phyloP scores from a whole-genome alignment of 2,888 invertebrate species.

The Leucozona laternaria region DNA sequence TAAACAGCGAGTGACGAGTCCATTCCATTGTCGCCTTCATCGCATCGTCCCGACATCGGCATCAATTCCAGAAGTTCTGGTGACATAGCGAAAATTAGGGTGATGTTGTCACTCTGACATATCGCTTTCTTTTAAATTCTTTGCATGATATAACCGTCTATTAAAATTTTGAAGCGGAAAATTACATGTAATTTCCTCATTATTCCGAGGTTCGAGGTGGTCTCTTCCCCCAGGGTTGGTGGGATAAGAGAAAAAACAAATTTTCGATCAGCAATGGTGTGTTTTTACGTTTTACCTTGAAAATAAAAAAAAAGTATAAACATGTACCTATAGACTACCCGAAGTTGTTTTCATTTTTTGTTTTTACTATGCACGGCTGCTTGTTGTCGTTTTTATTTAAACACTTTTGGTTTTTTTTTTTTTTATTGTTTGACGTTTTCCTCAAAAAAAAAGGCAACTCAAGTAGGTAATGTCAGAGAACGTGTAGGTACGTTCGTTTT shows the following conservation, averaged over 20 bases:
- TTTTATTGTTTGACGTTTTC: conserved; percentile 54
- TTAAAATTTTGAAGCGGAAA: conserved; percentile 75
- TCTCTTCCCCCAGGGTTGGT: neutral
- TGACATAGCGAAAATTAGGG: conserved; percentile 74
- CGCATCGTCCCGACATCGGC: neutral
- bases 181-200: conserved; percentile 72
- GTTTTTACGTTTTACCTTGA: conserved; percentile 55
- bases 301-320: conserved; percentile 4
- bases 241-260: conserved; percentile 2
- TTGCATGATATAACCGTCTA: conserved; percentile 67
- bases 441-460: conserved; percentile 11
- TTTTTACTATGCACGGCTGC: conserved; percentile 62
- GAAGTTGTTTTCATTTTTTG: conserved; percentile 6
- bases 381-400: conserved; percentile 66
- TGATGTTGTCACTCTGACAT: conserved; percentile 48
- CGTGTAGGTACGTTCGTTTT: conserved; percentile 37
- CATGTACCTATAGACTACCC: neutral
- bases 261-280: conserved; percentile 40
- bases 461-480: conserved; percentile 36
- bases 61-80: conserved; percentile 55
- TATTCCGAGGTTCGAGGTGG: conserved; percentile 23
- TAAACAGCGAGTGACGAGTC: conserved; percentile 57
- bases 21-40: conserved; percentile 9
- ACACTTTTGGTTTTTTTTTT: conserved; percentile 48
- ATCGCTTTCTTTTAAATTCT: conserved; percentile 63